Evolutionary conservation across 2,888 invertebrate species (phyloP).

Genomic region (Gasteruption jaculator): DNA sequence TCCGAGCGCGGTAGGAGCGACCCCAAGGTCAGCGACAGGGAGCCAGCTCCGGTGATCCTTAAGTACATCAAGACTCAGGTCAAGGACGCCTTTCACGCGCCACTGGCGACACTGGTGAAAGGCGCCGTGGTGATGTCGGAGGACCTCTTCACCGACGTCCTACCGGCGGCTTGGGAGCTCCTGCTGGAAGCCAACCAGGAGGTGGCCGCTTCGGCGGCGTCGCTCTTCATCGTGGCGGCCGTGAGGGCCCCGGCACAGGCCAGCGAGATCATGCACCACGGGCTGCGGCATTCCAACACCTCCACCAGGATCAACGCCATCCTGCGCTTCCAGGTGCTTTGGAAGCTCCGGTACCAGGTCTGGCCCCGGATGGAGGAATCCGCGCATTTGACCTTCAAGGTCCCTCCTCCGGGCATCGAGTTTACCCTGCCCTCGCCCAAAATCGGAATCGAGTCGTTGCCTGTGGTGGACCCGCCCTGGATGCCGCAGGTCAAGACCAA

Average conservation of each 20-base stretch:
- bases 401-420: constrained; percentile 98
- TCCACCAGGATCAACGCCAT: constrained; percentile 79
- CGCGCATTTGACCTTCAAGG: constrained; percentile 93
- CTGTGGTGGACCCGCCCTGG: constrained; percentile 99
- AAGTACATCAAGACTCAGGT: constrained; percentile 80
- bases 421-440: constrained; percentile 98
- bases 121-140: constrained; percentile 85
- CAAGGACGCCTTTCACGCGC: constrained; percentile 85
- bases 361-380: constrained; percentile 99
- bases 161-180: constrained; percentile 94
- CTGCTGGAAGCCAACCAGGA: constrained; percentile 88
- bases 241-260: constrained; percentile 89
- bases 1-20: constrained; percentile 50
- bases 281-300: constrained; percentile 80
- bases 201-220: constrained; percentile 78
- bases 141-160: constrained; percentile 80
- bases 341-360: constrained; percentile 96
- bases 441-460: constrained; percentile 91
- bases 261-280: constrained; percentile 82
- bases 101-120: constrained; percentile 81
- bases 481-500: constrained; percentile 96
- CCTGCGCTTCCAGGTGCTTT: constrained; percentile 86
- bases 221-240: constrained; percentile 87
- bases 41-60: constrained; percentile 66
- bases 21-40: constrained; percentile 54